phyloP scores from a whole-genome alignment of 2,113 vertebrate species.

The Mesembrinibis cayennensis region DNA sequence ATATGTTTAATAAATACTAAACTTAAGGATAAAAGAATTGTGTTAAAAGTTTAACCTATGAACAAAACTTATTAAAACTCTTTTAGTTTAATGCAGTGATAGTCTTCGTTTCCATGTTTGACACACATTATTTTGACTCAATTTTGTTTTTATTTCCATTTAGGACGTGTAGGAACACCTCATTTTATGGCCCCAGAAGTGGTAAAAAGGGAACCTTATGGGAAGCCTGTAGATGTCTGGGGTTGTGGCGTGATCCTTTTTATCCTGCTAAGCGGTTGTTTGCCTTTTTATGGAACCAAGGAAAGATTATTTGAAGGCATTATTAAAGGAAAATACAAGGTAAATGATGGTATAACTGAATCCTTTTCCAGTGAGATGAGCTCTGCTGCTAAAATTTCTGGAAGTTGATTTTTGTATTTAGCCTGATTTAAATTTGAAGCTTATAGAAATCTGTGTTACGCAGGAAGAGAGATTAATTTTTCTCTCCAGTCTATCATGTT shows the following conservation, averaged over 20 bases:
- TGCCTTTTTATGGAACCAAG: constrained; percentile 99
- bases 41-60: not conserved
- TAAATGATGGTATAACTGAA: constrained; percentile 55
- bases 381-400: constrained; percentile 3
- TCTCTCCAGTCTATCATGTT: not conserved
- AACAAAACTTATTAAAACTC: not conserved
- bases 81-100: not conserved
- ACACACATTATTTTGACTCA: not conserved
- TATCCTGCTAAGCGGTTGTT: constrained; percentile 95
- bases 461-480: not conserved
- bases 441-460: not conserved
- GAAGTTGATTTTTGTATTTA: constrained; percentile 1
- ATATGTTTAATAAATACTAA: not conserved
- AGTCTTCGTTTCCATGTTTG: not conserved
- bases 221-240: constrained; percentile 98
- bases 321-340: constrained; percentile 99
- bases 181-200: constrained; percentile 99
- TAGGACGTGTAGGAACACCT: constrained; percentile 96
- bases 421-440: not conserved
- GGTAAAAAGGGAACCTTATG: constrained; percentile 97
- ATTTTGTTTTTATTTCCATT: constrained; percentile 38
- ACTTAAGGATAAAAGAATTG: not conserved
- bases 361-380: constrained; percentile 9
- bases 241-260: constrained; percentile 99
- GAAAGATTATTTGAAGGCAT: constrained; percentile 98